These are phyloP conservation scores for Catocala nupta DNA, from an alignment of 2,888 invertebrate genomes.

Conservation along the genomic window DNA sequence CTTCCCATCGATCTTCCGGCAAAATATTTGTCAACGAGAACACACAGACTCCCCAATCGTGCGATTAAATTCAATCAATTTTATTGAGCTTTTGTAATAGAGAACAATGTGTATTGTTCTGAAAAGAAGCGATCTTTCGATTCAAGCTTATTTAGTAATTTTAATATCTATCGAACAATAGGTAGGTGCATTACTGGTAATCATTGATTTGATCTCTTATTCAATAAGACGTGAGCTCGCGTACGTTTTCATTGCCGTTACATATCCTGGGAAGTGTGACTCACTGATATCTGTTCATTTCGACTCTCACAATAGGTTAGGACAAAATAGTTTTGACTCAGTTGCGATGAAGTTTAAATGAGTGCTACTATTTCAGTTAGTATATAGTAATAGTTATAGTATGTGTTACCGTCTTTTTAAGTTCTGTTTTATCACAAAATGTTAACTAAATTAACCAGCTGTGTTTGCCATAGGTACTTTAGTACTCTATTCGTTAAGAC, in stretches of 20 bases:
- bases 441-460: too few species aligned
- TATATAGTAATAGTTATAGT: too few species aligned
- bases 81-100: conserved; percentile 70
- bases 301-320: background rate
- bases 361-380: too few species aligned
- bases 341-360: too few species aligned
- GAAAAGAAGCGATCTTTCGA: conserved; percentile 60
- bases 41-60: conserved; percentile 46
- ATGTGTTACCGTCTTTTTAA: too few species aligned
- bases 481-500: too few species aligned
- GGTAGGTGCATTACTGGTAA: conserved; percentile 55
- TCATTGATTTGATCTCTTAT: conserved; percentile 62
- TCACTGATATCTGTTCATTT: background rate
- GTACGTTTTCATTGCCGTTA: conserved; percentile 31
- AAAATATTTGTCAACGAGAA: conserved; percentile 71
- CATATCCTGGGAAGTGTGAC: conserved; percentile 17
- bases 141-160: conserved; percentile 65
- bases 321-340: background rate
- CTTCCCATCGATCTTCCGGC: conserved; percentile 60
- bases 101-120: conserved; percentile 81
- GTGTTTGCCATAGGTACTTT: too few species aligned
- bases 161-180: conserved; percentile 59
- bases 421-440: too few species aligned
- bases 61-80: conserved; percentile 57
- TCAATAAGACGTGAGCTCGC: conserved; percentile 47